Evolutionary conservation across 2,797 vertebrate species (phyloP).

Genomic region (Micropoecilia bifurca): DNA sequence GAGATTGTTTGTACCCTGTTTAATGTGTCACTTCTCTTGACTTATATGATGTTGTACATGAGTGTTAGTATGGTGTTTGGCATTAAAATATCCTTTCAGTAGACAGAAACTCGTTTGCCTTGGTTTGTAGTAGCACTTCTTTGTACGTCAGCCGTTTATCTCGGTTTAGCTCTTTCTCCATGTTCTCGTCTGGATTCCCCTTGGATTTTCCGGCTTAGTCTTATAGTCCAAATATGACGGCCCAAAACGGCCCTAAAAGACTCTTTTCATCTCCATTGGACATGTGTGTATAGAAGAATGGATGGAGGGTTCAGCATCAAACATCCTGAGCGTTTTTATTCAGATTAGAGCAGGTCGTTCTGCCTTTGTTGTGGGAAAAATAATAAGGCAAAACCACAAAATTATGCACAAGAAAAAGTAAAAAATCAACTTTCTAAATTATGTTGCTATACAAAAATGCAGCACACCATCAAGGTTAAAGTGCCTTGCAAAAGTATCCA

Average conservation of each 20-base stretch:
- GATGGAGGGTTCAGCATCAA: background rate
- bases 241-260: background rate
- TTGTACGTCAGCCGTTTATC: background rate
- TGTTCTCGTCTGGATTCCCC: background rate
- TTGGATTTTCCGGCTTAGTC: background rate
- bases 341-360: background rate
- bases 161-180: background rate
- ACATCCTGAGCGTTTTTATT: conserved; percentile 8
- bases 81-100: conserved; percentile 86
- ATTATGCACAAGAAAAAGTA: conserved; percentile 37
- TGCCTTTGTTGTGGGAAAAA: background rate
- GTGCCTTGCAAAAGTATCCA: background rate
- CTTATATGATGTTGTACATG: conserved; percentile 84
- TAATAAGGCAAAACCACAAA: conserved; percentile 11
- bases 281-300: background rate
- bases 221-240: background rate
- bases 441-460: conserved; percentile 13
- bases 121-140: background rate
- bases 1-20: conserved; percentile 78
- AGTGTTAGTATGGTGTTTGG: conserved; percentile 85
- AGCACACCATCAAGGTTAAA: background rate
- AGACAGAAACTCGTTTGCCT: conserved; percentile 43
- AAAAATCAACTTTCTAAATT: background rate
- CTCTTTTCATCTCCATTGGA: background rate
- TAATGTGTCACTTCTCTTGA: conserved; percentile 73